Evolutionary conservation across 2,888 invertebrate species (phyloP).

Genomic region (Eupsilia transversa): DNA sequence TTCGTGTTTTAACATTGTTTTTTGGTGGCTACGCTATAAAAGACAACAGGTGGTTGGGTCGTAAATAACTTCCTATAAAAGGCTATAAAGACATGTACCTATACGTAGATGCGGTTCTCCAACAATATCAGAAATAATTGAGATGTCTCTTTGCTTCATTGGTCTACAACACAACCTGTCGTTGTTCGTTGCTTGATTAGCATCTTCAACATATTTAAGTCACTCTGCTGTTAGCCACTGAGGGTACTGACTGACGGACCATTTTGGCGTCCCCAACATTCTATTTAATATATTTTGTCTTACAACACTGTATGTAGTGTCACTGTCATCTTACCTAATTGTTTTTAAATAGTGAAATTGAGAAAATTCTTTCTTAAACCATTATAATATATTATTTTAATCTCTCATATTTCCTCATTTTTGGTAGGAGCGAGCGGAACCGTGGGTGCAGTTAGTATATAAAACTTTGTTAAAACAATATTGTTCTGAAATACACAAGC

Average conservation of each 20-base stretch:
- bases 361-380: neutral
- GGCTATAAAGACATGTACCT: neutral
- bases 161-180: neutral
- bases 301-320: no score
- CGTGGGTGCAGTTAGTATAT: neutral
- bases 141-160: neutral
- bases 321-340: no score
- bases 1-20: neutral
- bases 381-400: no score
- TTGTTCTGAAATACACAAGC: constrained; percentile 13
- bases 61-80: neutral
- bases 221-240: neutral
- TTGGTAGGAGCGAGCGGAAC: no score
- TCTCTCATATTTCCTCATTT: no score
- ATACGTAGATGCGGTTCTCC: neutral
- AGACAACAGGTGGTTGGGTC: constrained; percentile 6
- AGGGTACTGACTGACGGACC: no score
- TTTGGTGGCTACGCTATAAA: neutral
- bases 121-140: neutral
- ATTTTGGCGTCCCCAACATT: no score
- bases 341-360: neutral
- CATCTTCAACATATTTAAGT: neutral
- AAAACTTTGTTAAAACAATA: neutral
- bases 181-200: neutral
- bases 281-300: no score